Evolutionary conservation across 2,797 vertebrate genomes (phyloP).

Genomic region (Vultur gryphus): DNA sequence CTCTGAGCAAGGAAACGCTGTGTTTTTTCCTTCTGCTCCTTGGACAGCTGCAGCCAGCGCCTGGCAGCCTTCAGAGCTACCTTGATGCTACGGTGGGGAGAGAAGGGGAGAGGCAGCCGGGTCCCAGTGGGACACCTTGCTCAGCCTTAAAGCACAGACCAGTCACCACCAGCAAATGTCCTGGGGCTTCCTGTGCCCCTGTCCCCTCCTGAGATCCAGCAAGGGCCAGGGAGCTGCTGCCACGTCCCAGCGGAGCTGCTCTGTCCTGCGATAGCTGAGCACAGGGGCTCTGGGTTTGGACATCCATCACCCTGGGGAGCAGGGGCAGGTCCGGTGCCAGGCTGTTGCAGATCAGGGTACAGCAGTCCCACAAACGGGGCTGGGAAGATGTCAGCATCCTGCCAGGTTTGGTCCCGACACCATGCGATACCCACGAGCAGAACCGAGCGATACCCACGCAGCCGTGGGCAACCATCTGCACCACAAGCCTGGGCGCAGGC

Average conservation of each 20-base stretch:
- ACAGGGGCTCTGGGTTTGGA: background rate
- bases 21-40: slow-evolving; percentile 36
- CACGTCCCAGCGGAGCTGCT: background rate
- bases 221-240: background rate
- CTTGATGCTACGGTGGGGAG: background rate
- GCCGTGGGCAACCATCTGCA: background rate
- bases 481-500: background rate
- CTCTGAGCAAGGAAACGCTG: slow-evolving; percentile 13
- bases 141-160: background rate
- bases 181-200: background rate
- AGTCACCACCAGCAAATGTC: background rate
- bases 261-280: background rate
- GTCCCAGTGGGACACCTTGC: background rate
- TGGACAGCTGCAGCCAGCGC: background rate
- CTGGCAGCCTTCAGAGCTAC: background rate
- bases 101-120: background rate
- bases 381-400: background rate
- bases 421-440: background rate
- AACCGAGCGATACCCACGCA: background rate
- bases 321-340: background rate
- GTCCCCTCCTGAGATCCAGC: accelerated
- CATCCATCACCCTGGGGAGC: background rate
- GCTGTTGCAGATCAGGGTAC: background rate
- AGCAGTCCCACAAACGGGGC: accelerated
- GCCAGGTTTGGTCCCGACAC: background rate